phyloP scores from a whole-genome alignment of 2,888 invertebrate genomes.

The Cinara cedri region DNA sequence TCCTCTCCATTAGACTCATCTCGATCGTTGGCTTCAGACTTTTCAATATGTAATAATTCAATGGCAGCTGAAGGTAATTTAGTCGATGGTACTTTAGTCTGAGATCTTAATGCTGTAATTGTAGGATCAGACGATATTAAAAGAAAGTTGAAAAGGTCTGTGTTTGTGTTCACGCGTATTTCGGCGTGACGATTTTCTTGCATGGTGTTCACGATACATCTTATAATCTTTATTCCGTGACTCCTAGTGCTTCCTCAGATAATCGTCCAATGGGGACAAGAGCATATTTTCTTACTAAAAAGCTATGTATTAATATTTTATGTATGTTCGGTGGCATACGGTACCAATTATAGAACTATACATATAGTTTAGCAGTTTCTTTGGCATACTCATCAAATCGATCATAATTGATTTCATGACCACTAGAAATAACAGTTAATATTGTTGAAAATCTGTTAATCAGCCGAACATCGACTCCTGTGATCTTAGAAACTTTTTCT shows the following conservation, averaged over 20 bases:
- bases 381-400: slow-evolving; percentile 54
- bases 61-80: slow-evolving; percentile 19
- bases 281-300: slow-evolving; percentile 51
- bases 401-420: slow-evolving; percentile 55
- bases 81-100: slow-evolving; percentile 17
- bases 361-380: slow-evolving; percentile 58
- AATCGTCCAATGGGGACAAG: slow-evolving; percentile 59
- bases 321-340: slow-evolving; percentile 59
- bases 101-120: slow-evolving; percentile 20
- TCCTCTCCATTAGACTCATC: slow-evolving; percentile 27
- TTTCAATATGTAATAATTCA: slow-evolving; percentile 24
- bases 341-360: slow-evolving; percentile 59
- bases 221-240: slow-evolving; percentile 58
- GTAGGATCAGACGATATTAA: no score
- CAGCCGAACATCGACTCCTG: slow-evolving; percentile 57
- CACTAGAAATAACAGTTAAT: slow-evolving; percentile 57
- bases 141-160: no score
- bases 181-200: slow-evolving; percentile 52
- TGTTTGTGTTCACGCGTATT: slow-evolving; percentile 32
- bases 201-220: slow-evolving; percentile 35
- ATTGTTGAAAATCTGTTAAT: slow-evolving; percentile 57
- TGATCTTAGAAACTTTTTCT: slow-evolving; percentile 57
- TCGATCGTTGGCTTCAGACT: not conserved
- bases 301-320: slow-evolving; percentile 58
- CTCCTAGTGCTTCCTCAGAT: slow-evolving; percentile 59